phyloP scores from a whole-genome alignment of 2,797 vertebrate genomes.

The Cirrhinus molitorella region DNA sequence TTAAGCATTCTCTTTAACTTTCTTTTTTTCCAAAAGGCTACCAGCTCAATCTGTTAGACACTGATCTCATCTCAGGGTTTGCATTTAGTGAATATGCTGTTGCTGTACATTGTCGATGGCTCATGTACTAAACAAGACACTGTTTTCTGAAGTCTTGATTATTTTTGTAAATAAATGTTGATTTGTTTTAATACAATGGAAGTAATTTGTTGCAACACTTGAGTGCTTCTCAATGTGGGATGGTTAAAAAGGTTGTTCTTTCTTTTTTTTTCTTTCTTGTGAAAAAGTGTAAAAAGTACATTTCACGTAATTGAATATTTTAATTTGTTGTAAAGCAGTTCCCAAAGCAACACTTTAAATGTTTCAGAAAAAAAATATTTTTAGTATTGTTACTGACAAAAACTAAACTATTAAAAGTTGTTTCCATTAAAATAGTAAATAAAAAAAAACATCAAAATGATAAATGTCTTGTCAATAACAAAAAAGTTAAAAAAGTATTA shows the following conservation, averaged over 20 bases:
- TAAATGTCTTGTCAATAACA: too few species aligned
- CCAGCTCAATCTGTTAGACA: not conserved
- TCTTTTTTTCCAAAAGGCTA: not conserved
- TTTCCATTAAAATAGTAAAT: too few species aligned
- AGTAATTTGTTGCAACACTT: not conserved
- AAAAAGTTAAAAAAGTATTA: too few species aligned
- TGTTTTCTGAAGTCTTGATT: not conserved
- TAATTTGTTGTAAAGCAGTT: not conserved
- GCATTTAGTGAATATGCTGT: not conserved
- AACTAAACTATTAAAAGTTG: too few species aligned
- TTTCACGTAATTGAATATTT: not conserved
- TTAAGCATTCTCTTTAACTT: not conserved
- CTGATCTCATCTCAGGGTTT: constrained; percentile 19
- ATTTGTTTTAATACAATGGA: not conserved
- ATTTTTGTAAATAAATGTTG: constrained; percentile 3
- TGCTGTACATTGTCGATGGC: not conserved
- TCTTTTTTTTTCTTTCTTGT: not conserved
- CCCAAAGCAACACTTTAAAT: too few species aligned
- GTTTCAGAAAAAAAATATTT: too few species aligned
- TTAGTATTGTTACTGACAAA: too few species aligned
- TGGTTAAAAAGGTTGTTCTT: too few species aligned
- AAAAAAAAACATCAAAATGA: too few species aligned
- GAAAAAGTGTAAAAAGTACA: too few species aligned
- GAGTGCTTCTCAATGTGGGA: not conserved
- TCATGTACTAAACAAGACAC: not conserved